These are phyloP conservation scores for Zoanthus sansibaricus DNA, from an alignment of 92 coral and sea anemone genomes.

Conservation along the genomic window DNA sequence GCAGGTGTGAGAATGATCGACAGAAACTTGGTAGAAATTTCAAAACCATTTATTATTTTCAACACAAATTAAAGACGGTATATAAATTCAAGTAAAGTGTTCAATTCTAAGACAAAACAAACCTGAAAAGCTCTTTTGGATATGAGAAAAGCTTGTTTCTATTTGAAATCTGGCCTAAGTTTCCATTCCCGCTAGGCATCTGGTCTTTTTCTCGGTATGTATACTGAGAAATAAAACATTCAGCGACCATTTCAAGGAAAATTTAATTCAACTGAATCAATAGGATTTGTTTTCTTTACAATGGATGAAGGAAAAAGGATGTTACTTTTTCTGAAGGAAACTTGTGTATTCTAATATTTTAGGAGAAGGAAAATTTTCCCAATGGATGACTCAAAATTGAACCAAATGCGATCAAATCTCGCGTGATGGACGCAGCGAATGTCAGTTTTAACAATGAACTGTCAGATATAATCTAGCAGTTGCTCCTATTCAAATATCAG, in stretches of 20 bases:
- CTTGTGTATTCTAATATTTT: background rate
- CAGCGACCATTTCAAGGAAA: background rate
- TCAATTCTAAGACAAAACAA: slow-evolving; percentile 21
- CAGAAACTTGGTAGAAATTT: no score
- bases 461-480: background rate
- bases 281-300: background rate
- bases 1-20: no score
- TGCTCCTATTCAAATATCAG: slow-evolving; percentile 20
- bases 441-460: background rate
- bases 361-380: background rate
- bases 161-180: background rate
- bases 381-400: background rate
- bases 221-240: background rate
- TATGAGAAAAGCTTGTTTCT: background rate
- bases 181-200: background rate
- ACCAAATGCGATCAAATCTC: background rate
- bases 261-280: no score
- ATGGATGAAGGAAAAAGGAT: background rate
- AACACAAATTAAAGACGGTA: no score
- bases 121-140: background rate
- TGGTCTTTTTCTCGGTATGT: background rate
- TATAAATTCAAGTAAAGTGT: no score
- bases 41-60: no score
- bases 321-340: background rate
- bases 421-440: slow-evolving; percentile 8